These are phyloP conservation scores for Montipora cactus DNA, from an alignment of 64 coral and sea anemone species.

Conservation along the genomic window DNA sequence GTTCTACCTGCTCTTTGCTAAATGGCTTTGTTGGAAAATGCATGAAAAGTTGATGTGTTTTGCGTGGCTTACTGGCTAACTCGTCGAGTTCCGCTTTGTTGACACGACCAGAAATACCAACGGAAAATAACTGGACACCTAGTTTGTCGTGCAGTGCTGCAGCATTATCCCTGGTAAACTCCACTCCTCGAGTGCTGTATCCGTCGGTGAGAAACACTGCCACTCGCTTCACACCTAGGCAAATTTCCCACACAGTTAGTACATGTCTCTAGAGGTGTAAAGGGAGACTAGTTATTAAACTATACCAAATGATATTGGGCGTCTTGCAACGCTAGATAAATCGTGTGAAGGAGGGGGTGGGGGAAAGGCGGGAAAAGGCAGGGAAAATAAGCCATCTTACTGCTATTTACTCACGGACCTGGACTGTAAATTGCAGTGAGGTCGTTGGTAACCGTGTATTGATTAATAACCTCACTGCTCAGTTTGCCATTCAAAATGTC, in stretches of 20 bases:
- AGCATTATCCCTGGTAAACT: not conserved
- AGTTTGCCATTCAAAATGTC: too few relatives aligned
- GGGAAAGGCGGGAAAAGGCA: too few relatives aligned
- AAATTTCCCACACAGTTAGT: not conserved
- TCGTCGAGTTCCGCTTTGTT: conserved; percentile 42
- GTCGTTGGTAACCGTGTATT: too few relatives aligned
- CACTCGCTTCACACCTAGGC: conserved; percentile 55
- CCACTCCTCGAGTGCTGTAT: conserved; percentile 4
- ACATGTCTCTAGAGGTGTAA: not conserved
- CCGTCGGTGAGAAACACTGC: conserved; percentile 61
- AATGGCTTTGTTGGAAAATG: not conserved
- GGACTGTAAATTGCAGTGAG: too few relatives aligned
- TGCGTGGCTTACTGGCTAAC: conserved; percentile 36
- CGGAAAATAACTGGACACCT: conserved; percentile 50
- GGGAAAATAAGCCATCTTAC: too few relatives aligned
- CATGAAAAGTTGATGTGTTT: conserved; percentile 23
- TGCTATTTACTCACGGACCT: too few relatives aligned
- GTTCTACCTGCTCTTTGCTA: conserved; percentile 10
- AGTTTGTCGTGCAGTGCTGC: not conserved
- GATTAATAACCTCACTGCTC: too few relatives aligned
- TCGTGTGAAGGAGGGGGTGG: too few relatives aligned
- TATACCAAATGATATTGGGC: too few relatives aligned
- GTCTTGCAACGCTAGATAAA: too few relatives aligned
- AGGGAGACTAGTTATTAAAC: too few relatives aligned
- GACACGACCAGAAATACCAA: conserved; percentile 11